Conservation (phyloP, 2,113 vertebrate genomes). For the Sterna hirundo region DNA sequence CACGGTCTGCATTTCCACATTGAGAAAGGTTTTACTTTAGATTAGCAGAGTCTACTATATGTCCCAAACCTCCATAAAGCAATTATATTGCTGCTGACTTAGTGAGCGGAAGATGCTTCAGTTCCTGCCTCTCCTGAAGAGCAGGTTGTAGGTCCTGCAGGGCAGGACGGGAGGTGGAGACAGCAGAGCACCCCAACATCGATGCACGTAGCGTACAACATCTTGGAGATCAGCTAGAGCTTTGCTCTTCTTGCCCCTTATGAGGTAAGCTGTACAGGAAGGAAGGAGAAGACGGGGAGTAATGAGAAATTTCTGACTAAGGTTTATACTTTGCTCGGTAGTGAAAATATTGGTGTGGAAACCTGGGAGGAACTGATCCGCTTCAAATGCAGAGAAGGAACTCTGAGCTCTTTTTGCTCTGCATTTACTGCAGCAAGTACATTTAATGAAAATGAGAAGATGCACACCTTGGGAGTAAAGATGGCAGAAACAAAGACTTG, state of each 20-base stretch:
- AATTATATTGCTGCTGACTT: neutral
- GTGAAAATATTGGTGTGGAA: neutral
- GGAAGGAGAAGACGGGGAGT: neutral
- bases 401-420: neutral
- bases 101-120: too few species aligned
- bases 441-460: neutral
- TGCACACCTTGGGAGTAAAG: neutral
- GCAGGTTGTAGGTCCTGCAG: neutral
- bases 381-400: neutral
- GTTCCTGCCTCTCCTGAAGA: neutral
- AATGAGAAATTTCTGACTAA: neutral
- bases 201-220: neutral
- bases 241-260: too few species aligned
- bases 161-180: neutral
- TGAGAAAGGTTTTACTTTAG: neutral
- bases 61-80: rapidly evolving
- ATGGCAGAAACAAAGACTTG: neutral
- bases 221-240: neutral
- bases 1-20: rapidly evolving
- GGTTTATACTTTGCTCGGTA: neutral
- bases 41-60: neutral
- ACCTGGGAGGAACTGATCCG: neutral
- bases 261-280: neutral
- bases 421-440: neutral
- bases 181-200: rapidly evolving